phyloP scores from a whole-genome alignment of 2,797 vertebrate genomes.

The Kryptopterus vitreolus region DNA sequence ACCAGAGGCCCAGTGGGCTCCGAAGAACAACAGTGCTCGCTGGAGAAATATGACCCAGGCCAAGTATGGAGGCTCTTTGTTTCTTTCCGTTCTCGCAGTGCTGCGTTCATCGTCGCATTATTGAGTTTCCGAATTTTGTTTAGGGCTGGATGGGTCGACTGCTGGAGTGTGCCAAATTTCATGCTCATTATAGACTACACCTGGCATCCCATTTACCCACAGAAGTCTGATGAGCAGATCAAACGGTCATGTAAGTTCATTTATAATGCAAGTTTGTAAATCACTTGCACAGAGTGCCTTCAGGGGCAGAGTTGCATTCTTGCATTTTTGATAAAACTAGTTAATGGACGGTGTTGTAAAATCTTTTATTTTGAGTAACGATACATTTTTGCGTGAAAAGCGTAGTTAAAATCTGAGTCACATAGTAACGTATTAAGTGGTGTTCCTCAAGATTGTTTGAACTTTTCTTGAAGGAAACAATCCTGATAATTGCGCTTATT shows the following conservation, averaged over 20 bases:
- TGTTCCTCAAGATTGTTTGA: too few relatives aligned
- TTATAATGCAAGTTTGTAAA: not conserved
- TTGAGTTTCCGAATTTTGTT: not conserved
- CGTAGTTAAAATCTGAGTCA: too few relatives aligned
- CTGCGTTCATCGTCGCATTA: not conserved
- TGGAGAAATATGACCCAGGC: constrained; percentile 95
- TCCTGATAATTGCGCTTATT: too few relatives aligned
- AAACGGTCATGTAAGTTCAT: constrained; percentile 89
- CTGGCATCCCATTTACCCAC: constrained; percentile 98
- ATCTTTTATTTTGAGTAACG: not conserved
- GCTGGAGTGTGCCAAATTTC: constrained; percentile 96
- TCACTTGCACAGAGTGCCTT: not conserved
- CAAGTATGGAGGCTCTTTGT: constrained; percentile 78
- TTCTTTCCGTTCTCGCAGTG: not conserved
- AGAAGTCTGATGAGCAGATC: constrained; percentile 93
- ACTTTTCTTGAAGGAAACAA: too few relatives aligned
- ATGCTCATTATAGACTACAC: constrained; percentile 94
- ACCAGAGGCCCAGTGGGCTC: constrained; percentile 79
- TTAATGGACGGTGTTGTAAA: not conserved
- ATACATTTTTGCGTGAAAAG: too few relatives aligned
- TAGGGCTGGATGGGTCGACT: constrained; percentile 95
- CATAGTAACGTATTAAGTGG: too few relatives aligned
- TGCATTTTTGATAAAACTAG: not conserved
- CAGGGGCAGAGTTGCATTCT: not conserved
- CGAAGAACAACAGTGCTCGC: constrained; percentile 83